Conservation (phyloP, 2,113 vertebrate genomes). For the Grus americana region DNA sequence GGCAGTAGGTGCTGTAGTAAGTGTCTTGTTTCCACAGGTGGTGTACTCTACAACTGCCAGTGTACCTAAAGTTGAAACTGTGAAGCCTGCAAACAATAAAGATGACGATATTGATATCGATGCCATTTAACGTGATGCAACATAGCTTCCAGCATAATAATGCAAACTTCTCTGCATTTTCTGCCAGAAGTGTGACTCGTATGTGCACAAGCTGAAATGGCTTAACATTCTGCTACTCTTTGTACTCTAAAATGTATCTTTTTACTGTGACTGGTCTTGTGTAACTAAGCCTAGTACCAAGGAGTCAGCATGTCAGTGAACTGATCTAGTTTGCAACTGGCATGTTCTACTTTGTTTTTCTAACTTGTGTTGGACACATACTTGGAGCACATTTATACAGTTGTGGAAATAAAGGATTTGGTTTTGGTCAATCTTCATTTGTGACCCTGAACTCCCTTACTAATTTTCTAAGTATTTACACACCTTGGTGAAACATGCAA, state of each 20-base stretch:
- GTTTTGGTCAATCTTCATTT: constrained; percentile 75
- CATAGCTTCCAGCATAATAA: constrained; percentile 71
- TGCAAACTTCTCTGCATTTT: constrained; percentile 69
- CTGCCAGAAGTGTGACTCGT: constrained; percentile 79
- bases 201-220: constrained; percentile 75
- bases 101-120: constrained; percentile 99
- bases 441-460: constrained; percentile 8
- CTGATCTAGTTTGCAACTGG: constrained; percentile 80
- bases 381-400: constrained; percentile 81
- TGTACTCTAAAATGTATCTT: constrained; percentile 74
- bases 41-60: constrained; percentile 93
- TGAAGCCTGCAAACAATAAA: constrained; percentile 86
- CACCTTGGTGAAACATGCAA: fast-evolving
- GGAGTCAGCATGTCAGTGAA: constrained; percentile 71
- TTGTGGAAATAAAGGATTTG: constrained; percentile 83
- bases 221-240: constrained; percentile 78
- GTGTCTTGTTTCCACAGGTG: constrained; percentile 78
- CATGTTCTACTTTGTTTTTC: constrained; percentile 78
- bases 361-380: constrained; percentile 77
- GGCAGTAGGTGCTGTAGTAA: not conserved
- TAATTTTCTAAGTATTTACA: not conserved
- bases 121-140: constrained; percentile 86
- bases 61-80: constrained; percentile 94
- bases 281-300: constrained; percentile 76
- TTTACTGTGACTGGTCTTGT: constrained; percentile 78